Base-by-base conservation (phyloP, 1,140 invertebrate genomes). In the Megalonaias nervosa region DNA sequence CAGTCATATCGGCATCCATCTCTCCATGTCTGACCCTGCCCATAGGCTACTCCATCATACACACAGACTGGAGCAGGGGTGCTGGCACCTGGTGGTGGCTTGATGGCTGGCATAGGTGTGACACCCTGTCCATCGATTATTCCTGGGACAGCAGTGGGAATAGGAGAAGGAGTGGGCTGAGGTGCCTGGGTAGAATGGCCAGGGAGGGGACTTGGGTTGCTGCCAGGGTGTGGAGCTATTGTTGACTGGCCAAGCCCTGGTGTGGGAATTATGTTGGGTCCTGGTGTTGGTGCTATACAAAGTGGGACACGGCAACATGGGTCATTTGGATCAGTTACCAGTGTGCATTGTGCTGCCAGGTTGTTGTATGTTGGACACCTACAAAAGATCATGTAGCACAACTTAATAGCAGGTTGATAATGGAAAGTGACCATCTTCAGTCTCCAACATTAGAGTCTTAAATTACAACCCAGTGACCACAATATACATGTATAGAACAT, bases 1-100 rank as follows among this genome's bases (percentile, higher is more conserved):
- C 84, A 85, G 60, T 82, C 71, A 61, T 84, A 85, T 66, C 77
- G 71, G 65, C 84, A 85, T 12, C 84, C 84, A 80, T 85, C 84
- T 15, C 81, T 70, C 84, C 84, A 85, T 38, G 62, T 82, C 57
- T 84, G 65, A 62, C 84, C 84, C 67, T 83, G 75, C 15, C 61
- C 60, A 67, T 84, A 81, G 1, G 74, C 73, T 23, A 76, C 73
- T 19, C 82, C 82, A 57, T 85, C 83, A 66, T 85, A 85, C 65
- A 85, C 61, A 65, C 77, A 77, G 58, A 80, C 77, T 31, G 65
- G 69, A 15, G 65, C 21, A 13, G 59, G 73, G 21, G 14, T 58
- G 21, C 38, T n/a, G 14, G n/a, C 21, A 71, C 57, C 19, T 21
- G 71, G 57, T n/a, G 15, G 14, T 26, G 12, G 13, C 2, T 60